A percentile compares a stretch with the other conserved stretches of the same genome.
Conservation (phyloP, 2,113 vertebrate species). For the Dendrocopos noguchii region DNA sequence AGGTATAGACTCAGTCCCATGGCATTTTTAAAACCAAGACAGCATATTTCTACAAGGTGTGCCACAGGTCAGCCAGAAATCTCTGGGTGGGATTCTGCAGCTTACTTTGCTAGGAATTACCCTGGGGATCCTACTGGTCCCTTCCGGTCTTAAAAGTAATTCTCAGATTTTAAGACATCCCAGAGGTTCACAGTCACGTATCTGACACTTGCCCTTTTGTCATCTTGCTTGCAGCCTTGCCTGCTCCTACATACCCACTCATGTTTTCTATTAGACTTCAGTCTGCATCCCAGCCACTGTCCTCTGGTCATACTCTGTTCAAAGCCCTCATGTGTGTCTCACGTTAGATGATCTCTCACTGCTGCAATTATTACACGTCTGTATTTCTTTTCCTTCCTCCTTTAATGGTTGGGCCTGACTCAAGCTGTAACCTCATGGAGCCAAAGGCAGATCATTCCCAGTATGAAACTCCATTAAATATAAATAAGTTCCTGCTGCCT, state of each 20-base stretch:
- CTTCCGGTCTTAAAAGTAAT: background rate
- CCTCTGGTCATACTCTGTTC: background rate
- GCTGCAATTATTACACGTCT: background rate
- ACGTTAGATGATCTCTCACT: background rate
- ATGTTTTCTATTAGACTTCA: background rate
- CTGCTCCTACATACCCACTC: background rate
- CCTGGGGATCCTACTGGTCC: background rate
- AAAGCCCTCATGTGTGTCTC: background rate
- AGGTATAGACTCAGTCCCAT: background rate
- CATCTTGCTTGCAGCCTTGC: background rate
- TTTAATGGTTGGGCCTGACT: background rate
- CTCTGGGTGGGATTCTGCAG: background rate
- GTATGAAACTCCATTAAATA: background rate
- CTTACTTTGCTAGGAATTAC: background rate
- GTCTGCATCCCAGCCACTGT: background rate
- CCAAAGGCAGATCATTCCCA: background rate
- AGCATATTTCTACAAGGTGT: background rate
- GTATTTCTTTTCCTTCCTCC: background rate
- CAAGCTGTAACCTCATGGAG: background rate
- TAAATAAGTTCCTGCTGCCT: background rate
- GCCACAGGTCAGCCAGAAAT: background rate
- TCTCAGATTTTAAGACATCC: background rate
- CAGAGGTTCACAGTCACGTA: fast-evolving
- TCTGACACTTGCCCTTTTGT: background rate
- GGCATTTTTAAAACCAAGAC: background rate